These are phyloP conservation scores for Acrocephalus scirpaceus DNA, from an alignment of 2,797 vertebrate genomes.

Conservation along the genomic window DNA sequence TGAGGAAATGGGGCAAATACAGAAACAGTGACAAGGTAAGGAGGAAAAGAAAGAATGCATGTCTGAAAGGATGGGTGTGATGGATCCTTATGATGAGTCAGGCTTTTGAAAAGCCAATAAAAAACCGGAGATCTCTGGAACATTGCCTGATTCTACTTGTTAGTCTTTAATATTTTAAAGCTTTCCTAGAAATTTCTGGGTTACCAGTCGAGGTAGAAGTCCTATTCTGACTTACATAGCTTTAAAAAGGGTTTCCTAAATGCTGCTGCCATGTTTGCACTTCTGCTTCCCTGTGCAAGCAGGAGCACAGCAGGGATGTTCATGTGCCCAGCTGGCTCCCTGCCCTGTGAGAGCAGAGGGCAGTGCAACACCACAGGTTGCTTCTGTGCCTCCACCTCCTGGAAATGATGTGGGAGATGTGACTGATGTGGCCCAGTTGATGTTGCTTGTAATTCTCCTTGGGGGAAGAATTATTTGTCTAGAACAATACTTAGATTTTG, in stretches of 20 bases:
- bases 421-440: background rate
- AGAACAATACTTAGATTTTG: background rate
- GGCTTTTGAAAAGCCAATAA: background rate
- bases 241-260: background rate
- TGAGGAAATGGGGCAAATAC: constrained; percentile 90
- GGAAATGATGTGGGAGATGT: background rate
- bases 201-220: background rate
- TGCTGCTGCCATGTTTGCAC: background rate
- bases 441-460: background rate
- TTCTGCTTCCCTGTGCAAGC: background rate
- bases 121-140: background rate
- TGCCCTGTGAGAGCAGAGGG: background rate
- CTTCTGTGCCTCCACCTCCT: background rate
- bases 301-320: background rate
- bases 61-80: accelerated
- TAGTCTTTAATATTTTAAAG: background rate
- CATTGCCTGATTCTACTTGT: background rate
- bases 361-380: accelerated
- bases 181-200: background rate
- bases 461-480: background rate
- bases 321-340: background rate
- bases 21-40: constrained; percentile 85
- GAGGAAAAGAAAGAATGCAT: background rate
- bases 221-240: background rate
- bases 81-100: background rate